Base-by-base conservation (phyloP, 2,797 vertebrate genomes). In the Jordanella pulchra region DNA sequence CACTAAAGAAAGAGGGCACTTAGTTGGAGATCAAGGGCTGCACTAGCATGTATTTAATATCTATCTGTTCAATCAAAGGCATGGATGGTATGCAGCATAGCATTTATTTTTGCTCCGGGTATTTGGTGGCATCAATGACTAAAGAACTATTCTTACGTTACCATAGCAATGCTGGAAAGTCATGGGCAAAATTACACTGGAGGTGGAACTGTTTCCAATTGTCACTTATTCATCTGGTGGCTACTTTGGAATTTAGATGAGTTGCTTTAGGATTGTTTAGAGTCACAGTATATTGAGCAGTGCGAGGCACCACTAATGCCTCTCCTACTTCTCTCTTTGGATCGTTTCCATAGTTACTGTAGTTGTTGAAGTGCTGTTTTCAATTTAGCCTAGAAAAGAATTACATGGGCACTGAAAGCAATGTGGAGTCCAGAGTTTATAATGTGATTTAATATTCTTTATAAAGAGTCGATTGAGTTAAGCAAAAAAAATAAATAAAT, bases 191-290 rank as follows among this genome's bases (percentile, higher is more conserved):
- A 89, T 89, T 84, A 79, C 70, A 50, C 77, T 76, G 82, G 80
- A 89, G 85, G 83, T 85, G 89, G 89, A 89, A 91, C 86, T 90
- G 80, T 90, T 88, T 72, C 86, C 80, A 86, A 90, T 89, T 90
- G 91, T 92, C 87, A 77, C 71, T 85, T 48, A 82, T 90, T 91
- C 85, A 89, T 91, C 89, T 82, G 67, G 72, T 84, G 90, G 89
- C 90, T 82, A 90, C 87, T 91, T 90, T 88, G 92, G 93, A 94
- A 95, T 95, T 90, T 86, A 90, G 93, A 94, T 93, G 86, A 93
- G 91, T 89, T 89, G 91, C 92, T 93, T 91, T 87, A 88, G 89
- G 83, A 89, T 80, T 89, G 90, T 93, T 91, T 90, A 87, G 91
- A 92, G 92, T 93, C 91, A 82, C 87, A 91, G 81, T 86, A 87